phyloP scores from a whole-genome alignment of 2,888 invertebrate species.

The Eupithecia dodoneata region DNA sequence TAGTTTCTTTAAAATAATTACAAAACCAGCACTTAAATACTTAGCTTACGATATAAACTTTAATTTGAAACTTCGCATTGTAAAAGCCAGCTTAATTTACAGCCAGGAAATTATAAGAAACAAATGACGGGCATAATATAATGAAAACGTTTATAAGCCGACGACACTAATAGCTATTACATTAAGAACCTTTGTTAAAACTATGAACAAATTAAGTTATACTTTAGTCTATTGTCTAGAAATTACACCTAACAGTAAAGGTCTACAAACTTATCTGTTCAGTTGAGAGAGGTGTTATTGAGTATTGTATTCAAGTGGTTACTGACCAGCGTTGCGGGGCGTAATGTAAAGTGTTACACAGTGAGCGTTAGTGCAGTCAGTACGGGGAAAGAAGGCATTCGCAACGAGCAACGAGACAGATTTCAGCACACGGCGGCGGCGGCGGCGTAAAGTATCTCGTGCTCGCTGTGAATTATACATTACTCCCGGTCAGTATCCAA shows the following conservation, averaged over 20 bases:
- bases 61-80: neutral
- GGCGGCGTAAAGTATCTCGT: too few relatives aligned
- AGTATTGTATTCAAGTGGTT: neutral
- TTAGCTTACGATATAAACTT: neutral
- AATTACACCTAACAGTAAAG: neutral
- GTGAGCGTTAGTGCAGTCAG: too few relatives aligned
- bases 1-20: neutral
- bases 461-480: too few relatives aligned
- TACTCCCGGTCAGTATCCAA: too few relatives aligned
- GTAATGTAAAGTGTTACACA: neutral
- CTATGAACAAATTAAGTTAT: conserved; percentile 27
- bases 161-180: conserved; percentile 1
- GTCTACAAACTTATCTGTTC: conserved; percentile 1
- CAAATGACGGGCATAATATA: neutral
- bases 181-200: conserved; percentile 26
- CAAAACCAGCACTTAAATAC: neutral
- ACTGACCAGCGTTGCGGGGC: too few relatives aligned
- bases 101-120: conserved; percentile 5
- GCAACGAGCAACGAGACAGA: too few relatives aligned
- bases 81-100: conserved; percentile 4
- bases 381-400: too few relatives aligned
- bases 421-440: too few relatives aligned
- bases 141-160: conserved; percentile 11
- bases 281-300: neutral
- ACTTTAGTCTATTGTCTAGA: neutral